Conservation (phyloP, 2,888 invertebrate genomes). For the Serripes groenlandicus region DNA sequence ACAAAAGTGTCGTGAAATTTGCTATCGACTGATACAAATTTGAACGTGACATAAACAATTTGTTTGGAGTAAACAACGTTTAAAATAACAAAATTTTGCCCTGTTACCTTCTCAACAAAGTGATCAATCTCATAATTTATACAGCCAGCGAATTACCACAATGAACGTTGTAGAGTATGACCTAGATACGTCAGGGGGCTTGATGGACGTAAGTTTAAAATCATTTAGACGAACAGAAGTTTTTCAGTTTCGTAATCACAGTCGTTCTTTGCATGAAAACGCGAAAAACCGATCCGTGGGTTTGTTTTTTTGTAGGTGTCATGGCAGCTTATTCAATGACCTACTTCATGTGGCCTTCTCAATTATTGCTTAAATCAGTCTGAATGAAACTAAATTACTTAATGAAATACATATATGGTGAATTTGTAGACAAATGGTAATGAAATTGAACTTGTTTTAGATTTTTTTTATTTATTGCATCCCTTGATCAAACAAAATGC, state of each 20-base stretch:
- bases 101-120: background rate
- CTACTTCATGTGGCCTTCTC: constrained; percentile 21
- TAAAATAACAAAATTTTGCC: constrained; percentile 21
- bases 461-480: too few species aligned
- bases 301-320: constrained; percentile 18
- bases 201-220: constrained; percentile 92
- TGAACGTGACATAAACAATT: background rate
- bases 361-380: too few species aligned
- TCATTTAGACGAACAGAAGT: too few species aligned
- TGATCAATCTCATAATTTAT: constrained; percentile 39
- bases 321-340: constrained; percentile 23
- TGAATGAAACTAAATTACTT: too few species aligned
- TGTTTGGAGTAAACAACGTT: constrained; percentile 3
- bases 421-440: too few species aligned
- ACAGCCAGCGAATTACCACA: constrained; percentile 18
- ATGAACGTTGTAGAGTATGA: constrained; percentile 92
- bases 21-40: background rate
- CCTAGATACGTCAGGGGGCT: constrained; percentile 92
- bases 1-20: background rate
- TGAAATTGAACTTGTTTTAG: too few species aligned
- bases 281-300: background rate
- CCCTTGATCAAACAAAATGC: too few species aligned
- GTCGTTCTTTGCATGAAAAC: background rate
- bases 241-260: too few species aligned
- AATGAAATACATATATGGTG: too few species aligned